Evolutionary conservation across 2,888 invertebrate genomes (phyloP).

Genomic region (Diploptera punctata): DNA sequence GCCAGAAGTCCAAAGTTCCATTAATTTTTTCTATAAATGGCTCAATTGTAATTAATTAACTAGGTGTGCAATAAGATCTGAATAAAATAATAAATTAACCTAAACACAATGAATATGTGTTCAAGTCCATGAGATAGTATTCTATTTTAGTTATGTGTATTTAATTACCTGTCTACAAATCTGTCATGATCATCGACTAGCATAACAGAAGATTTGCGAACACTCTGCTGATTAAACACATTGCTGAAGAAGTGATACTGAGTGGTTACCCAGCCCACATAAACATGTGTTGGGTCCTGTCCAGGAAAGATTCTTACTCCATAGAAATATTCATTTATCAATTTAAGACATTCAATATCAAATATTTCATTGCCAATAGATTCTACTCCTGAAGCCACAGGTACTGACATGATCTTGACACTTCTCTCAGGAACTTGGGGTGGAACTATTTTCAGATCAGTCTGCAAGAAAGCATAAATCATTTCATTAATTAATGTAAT

Average conservation of each 20-base stretch:
- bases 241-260: slow-evolving; percentile 93
- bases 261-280: slow-evolving; percentile 99
- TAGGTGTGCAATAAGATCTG: no score
- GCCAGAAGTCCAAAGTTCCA: no score
- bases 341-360: slow-evolving; percentile 83
- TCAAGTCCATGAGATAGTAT: no score
- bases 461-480: slow-evolving; percentile 57
- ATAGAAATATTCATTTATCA: slow-evolving; percentile 98
- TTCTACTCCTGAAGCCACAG: slow-evolving; percentile 75
- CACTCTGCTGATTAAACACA: slow-evolving; percentile 88
- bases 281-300: slow-evolving; percentile 93
- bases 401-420: slow-evolving; percentile 76
- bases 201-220: slow-evolving; percentile 80
- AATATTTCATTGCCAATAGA: slow-evolving; percentile 86
- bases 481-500: no score
- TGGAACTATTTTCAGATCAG: slow-evolving; percentile 66
- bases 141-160: no score
- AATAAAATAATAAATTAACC: no score
- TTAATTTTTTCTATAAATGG: no score
- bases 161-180: slow-evolving; percentile 76
- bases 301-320: slow-evolving; percentile 88
- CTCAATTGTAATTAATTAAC: no score
- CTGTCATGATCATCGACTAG: slow-evolving; percentile 82
- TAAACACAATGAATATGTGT: no score
- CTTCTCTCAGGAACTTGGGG: slow-evolving; percentile 68